phyloP scores from a whole-genome alignment of 1,140 invertebrate species.

The Drosophila eugracilis region DNA sequence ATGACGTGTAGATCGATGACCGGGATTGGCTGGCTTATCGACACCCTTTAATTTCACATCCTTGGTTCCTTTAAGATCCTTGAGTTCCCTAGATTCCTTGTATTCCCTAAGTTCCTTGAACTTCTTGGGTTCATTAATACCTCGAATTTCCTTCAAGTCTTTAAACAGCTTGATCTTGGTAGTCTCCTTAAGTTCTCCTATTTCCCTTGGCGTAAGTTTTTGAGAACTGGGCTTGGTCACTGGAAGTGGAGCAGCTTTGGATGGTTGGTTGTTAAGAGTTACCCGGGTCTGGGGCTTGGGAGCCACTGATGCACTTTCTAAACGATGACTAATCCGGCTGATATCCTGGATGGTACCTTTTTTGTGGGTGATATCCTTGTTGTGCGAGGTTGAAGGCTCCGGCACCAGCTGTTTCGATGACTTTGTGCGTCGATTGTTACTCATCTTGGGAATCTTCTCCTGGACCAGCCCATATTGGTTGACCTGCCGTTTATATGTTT shows the following conservation, averaged over 20 bases:
- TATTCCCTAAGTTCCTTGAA: background rate
- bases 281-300: background rate
- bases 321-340: background rate
- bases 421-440: background rate
- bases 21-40: constrained; percentile 2
- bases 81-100: too few species aligned
- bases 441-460: constrained; percentile 8
- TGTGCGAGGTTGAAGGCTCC: background rate
- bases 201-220: constrained; percentile 8
- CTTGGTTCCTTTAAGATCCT: background rate
- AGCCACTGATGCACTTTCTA: background rate
- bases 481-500: background rate
- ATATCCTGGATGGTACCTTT: constrained; percentile 1
- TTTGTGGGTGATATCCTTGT: too few species aligned
- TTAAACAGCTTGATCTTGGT: too few species aligned
- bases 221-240: background rate
- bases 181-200: too few species aligned
- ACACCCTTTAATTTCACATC: background rate
- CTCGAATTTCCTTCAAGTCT: background rate
- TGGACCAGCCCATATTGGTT: background rate
- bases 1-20: constrained; percentile 24
- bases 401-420: background rate
- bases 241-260: background rate
- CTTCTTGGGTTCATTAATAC: too few species aligned
- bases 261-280: background rate